Percentiles rank a stretch among this genome's conserved stretches.
These are phyloP conservation scores for Chalcosyrphus nemorum DNA, from an alignment of 2,888 invertebrate species.

Conservation along the genomic window DNA sequence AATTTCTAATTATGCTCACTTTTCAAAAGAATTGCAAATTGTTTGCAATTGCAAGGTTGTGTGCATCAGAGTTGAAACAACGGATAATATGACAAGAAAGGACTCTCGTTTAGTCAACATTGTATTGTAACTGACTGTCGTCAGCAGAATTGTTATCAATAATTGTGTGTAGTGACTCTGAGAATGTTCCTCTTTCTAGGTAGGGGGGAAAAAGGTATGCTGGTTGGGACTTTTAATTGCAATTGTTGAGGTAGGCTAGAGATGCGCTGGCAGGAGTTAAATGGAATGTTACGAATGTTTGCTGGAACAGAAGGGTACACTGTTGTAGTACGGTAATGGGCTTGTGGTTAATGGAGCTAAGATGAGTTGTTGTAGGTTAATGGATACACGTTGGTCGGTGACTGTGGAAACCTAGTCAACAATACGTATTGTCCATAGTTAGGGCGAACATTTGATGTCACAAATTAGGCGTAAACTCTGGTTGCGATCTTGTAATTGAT, in stretches of 20 bases:
- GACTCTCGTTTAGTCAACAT: constrained; percentile 28
- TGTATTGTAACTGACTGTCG: constrained; percentile 23
- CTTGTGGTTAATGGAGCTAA: too few relatives aligned
- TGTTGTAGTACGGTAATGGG: neutral
- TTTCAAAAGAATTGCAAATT: constrained; percentile 15
- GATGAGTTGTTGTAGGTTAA: too few relatives aligned
- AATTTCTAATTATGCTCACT: constrained; percentile 46
- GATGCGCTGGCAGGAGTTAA: neutral
- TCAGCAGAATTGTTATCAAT: constrained; percentile 9
- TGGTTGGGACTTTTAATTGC: constrained; percentile 3
- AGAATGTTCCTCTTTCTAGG: neutral
- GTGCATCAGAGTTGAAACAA: neutral
- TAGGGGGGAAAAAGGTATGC: neutral
- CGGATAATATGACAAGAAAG: constrained; percentile 1
- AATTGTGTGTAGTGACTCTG: neutral
- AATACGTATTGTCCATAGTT: too few relatives aligned
- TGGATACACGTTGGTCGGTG: too few relatives aligned
- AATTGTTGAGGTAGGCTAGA: neutral
- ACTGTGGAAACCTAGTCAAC: too few relatives aligned
- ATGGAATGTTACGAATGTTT: neutral
- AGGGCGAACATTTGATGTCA: too few relatives aligned
- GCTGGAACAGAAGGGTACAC: neutral
- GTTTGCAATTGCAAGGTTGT: constrained; percentile 12
- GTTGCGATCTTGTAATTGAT: too few relatives aligned
- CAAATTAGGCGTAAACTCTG: too few relatives aligned